Base-by-base conservation (phyloP, 2,888 invertebrate species). In the Drosophila putrida region DNA sequence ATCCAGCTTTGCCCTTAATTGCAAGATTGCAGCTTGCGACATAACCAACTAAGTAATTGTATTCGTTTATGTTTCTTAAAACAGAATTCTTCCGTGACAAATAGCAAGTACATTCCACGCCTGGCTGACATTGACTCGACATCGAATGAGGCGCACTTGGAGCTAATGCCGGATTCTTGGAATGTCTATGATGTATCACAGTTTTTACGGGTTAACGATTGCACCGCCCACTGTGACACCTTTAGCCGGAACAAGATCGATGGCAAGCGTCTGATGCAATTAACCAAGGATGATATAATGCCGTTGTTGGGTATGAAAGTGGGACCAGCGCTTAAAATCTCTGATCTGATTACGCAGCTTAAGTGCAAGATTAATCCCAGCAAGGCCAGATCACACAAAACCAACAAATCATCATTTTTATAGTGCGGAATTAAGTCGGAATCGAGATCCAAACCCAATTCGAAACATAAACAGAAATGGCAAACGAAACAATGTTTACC, bases 251-350 rank as follows among this genome's bases (percentile, higher is more conserved):
- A 96, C 94, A 95, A 95, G 91, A 95, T 98, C 74, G 96, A 96
- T 81, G 98, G 98, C 0, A 95, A 95, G 69, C 95, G 94, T 90
- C 93, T 98, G 90, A 93, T 98, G 68, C 94, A 95, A 75, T 93
- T 98, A 66, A 96, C 96, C 53, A 97, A 98, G 93, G 98, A 98
- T 91, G 96, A 98, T 93, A 96, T 98, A 74, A 95, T 98, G 83
- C 96, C 96, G 87, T 93, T 98, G 73, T 95, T 98, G 27, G 96
- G 97, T 80, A 98, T 97, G 95, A 98, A 98, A 94, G 98, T 98
- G 66, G 98, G 98, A 1, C 98, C 98, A 6, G 97, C 98, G 15
- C 93, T 98, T 68, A 98, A 98, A 94, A 98, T 98, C 87, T 96
- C 95, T 90, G 97, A 98, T 93, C 94, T 98, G 78, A 97, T 98